Percentiles rank a stretch among this genome's conserved stretches.
These are phyloP conservation scores for Campopleginae sp. DNA, from an alignment of 2,888 invertebrate genomes.

Conservation along the genomic window DNA sequence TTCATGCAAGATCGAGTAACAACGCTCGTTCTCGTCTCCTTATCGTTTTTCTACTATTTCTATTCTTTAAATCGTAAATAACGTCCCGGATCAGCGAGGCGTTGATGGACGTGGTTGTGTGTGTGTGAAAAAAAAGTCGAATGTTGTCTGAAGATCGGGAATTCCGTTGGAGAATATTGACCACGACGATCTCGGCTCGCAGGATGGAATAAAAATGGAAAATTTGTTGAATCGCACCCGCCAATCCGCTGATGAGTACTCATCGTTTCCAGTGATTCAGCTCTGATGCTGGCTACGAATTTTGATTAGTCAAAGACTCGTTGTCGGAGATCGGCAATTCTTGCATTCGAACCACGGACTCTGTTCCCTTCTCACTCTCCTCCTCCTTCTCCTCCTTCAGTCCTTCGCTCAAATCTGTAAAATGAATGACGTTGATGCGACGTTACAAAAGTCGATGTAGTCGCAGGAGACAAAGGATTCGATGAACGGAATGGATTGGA, in stretches of 20 bases:
- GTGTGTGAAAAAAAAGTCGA: constrained; percentile 22
- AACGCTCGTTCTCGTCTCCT: constrained; percentile 43
- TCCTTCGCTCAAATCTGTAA: constrained; percentile 80
- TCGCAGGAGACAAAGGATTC: background rate
- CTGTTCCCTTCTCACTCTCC: constrained; percentile 51
- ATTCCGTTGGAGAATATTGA: background rate
- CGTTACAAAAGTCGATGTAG: background rate
- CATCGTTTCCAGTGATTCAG: constrained; percentile 43
- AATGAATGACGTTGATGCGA: constrained; percentile 39
- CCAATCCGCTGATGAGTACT: constrained; percentile 33
- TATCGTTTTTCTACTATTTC: constrained; percentile 27
- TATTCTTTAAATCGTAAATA: constrained; percentile 51
- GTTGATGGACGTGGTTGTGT: background rate
- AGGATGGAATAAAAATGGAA: constrained; percentile 12
- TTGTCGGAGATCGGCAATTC: constrained; percentile 61
- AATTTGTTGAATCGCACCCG: constrained; percentile 26
- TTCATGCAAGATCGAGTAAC: constrained; percentile 56
- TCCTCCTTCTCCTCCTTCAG: constrained; percentile 77
- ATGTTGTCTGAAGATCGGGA: constrained; percentile 8
- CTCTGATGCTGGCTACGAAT: constrained; percentile 58
- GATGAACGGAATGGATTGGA: background rate
- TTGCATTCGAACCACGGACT: constrained; percentile 51
- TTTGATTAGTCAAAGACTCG: constrained; percentile 69
- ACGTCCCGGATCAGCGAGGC: constrained; percentile 29
- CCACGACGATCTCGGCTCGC: constrained; percentile 22